Conservation (phyloP, 1,140 invertebrate genomes). For the Proctacanthus coquilletti region DNA sequence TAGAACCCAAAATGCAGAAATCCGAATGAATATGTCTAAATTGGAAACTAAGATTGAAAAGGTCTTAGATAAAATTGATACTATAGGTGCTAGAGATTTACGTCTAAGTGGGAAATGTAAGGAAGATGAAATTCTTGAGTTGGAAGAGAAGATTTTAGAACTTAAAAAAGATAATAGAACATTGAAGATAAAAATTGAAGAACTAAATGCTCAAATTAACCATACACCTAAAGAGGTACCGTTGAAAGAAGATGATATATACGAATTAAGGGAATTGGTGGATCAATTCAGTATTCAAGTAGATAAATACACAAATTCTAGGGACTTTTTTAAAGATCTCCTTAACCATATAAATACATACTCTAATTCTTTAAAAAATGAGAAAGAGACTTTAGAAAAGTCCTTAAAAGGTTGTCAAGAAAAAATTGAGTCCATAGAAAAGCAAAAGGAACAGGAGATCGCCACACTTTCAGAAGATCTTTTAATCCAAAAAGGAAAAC, state of each 20-base stretch:
- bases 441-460: no score
- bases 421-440: no score
- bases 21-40: slow-evolving; percentile 9
- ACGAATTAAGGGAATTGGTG: neutral
- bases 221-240: neutral
- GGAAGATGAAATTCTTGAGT: slow-evolving; percentile 17
- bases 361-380: no score
- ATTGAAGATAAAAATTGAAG: slow-evolving; percentile 4
- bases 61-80: slow-evolving; percentile 9
- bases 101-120: neutral
- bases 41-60: slow-evolving; percentile 8
- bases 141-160: slow-evolving; percentile 19
- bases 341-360: no score
- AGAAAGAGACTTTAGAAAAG: no score
- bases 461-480: no score
- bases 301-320: no score
- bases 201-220: no score
- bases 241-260: neutral
- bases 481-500: no score
- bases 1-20: slow-evolving; percentile 9
- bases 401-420: no score
- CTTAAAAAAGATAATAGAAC: slow-evolving; percentile 18
- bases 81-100: neutral
- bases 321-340: no score
- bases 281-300: no score